Conservation (phyloP, 1,140 invertebrate species). For the Rhagoletis zephyria region DNA sequence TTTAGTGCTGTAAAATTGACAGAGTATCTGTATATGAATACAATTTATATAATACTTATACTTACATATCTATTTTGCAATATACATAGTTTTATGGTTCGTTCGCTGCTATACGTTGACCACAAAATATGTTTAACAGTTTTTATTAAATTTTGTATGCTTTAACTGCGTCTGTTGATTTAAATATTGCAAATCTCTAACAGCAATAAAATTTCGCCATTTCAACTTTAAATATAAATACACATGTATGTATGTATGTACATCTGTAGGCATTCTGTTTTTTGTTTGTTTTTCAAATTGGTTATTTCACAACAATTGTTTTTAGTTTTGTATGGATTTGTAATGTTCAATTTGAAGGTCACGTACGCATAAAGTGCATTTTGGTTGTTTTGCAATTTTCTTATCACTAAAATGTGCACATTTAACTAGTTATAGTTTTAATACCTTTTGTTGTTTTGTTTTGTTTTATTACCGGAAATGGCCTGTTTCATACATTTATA, state of each 20-base stretch:
- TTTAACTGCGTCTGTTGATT: not conserved
- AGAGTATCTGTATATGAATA: slow-evolving; percentile 39
- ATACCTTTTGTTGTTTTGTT: not conserved
- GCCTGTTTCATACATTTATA: not conserved
- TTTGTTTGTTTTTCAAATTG: not conserved
- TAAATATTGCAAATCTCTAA: not conserved
- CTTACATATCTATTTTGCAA: not conserved
- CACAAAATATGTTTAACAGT: slow-evolving; percentile 1
- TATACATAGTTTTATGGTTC: not conserved
- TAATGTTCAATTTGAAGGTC: not conserved
- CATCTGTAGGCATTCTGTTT: not conserved
- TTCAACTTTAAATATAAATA: slow-evolving; percentile 12
- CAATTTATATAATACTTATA: slow-evolving; percentile 6
- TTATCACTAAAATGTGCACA: not conserved
- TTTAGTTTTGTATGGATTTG: not conserved
- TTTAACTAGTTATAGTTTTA: not conserved
- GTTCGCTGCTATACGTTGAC: not conserved
- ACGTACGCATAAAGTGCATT: not conserved
- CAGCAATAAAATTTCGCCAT: slow-evolving; percentile 29
- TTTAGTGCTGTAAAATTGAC: slow-evolving; percentile 49
- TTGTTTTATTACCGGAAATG: not conserved
- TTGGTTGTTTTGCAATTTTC: not conserved
- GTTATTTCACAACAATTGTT: slow-evolving; percentile 17
- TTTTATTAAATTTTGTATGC: not conserved
- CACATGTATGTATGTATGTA: too few species aligned